phyloP scores from a whole-genome alignment of 2,888 invertebrate genomes.

The Gandaritis pyraliata region DNA sequence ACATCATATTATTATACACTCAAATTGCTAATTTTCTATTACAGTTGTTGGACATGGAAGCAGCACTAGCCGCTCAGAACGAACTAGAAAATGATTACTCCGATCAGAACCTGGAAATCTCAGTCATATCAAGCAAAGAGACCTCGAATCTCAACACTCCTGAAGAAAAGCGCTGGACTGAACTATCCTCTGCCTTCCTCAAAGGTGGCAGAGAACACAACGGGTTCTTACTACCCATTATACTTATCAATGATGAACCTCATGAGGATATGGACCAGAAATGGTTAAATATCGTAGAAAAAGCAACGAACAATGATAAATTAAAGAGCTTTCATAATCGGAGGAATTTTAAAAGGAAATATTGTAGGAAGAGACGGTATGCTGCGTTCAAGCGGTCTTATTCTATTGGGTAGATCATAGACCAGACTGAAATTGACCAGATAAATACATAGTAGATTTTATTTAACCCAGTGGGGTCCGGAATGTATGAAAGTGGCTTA shows the following conservation, averaged over 20 bases:
- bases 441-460: not conserved
- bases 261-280: slow-evolving; percentile 74
- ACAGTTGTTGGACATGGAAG: slow-evolving; percentile 71
- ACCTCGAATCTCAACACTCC: slow-evolving; percentile 55
- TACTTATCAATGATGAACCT: slow-evolving; percentile 73
- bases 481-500: not conserved
- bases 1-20: no score
- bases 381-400: slow-evolving; percentile 75
- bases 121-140: slow-evolving; percentile 60
- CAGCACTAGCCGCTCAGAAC: slow-evolving; percentile 58
- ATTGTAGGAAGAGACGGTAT: slow-evolving; percentile 67
- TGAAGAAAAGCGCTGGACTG: slow-evolving; percentile 57
- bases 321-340: slow-evolving; percentile 63
- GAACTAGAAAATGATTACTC: slow-evolving; percentile 55
- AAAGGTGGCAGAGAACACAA: slow-evolving; percentile 58
- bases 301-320: slow-evolving; percentile 62
- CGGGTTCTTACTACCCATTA: slow-evolving; percentile 62
- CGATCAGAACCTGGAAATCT: slow-evolving; percentile 64
- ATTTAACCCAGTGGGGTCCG: no score
- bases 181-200: slow-evolving; percentile 52
- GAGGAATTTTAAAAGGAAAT: slow-evolving; percentile 69
- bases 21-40: slow-evolving; percentile 41
- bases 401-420: slow-evolving; percentile 59
- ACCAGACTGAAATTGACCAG: not conserved
- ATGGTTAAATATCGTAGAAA: slow-evolving; percentile 65